Base-by-base conservation (phyloP, 2,888 invertebrate genomes). In the Lasioglossum malachurum region DNA sequence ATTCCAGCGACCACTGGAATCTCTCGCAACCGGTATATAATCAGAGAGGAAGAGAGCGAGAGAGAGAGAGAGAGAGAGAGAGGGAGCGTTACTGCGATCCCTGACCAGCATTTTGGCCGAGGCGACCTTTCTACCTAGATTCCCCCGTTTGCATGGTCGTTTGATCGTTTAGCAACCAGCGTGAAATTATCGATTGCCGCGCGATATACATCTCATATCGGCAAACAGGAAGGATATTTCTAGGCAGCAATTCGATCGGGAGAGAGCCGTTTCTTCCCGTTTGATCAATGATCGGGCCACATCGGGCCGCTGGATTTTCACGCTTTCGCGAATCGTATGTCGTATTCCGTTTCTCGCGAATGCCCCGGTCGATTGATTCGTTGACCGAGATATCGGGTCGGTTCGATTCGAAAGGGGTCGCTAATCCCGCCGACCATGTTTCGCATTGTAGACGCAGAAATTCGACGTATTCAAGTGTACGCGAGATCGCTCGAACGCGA, bases 401-500 rank as follows among this genome's bases (percentile, higher is more conserved):
- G 31, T 31, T 64, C 64, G 31, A 64, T 31, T 60, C 60, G 60
- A 14, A 64, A 64, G 31, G 27, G 16, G 31, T 64, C 31, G 16
- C 64, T 64, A 64, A 64, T 64, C 64, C 64, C 64, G 64, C 64
- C 53, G 38, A 57, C 44, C 23, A 67, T 35, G 46, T 81, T 78
- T 72, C 35, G 78, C 79, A 71, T 78, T 81, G n/a, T 72, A 82
- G 82, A 78, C 38, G 67, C 71, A 76, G 77, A 53, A 10, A 69
- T 41, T 31, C 44, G 53, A 31, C 75, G 23, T 23, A 16, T 35
- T 60, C 19, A 16, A 46, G 67, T 38, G 69, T 69, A 19, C 60
- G 27, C 27, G 71, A n/a, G 72, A 35, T 60, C 27, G 23, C 60
- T 72, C 12, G 46, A 23, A 69, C 16, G 41, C 16, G 41, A 16